phyloP scores from a whole-genome alignment of 2,797 vertebrate species.

The Cynopterus sphinx region DNA sequence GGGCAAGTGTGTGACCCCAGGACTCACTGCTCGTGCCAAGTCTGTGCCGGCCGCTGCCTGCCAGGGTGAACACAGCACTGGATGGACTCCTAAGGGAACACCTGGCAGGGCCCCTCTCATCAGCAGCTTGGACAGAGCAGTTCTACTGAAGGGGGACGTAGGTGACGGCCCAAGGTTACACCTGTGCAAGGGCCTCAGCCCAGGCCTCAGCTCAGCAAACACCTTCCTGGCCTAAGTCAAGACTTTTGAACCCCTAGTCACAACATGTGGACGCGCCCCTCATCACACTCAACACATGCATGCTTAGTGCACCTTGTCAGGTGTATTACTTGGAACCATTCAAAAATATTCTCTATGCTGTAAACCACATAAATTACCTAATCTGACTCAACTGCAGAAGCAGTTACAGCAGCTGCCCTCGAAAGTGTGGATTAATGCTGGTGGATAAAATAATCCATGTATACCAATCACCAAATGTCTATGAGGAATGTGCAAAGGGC shows the following conservation, averaged over 20 bases:
- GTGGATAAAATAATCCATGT: background rate
- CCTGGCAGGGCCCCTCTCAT: background rate
- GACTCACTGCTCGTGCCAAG: background rate
- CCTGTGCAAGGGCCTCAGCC: background rate
- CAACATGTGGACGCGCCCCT: fast-evolving
- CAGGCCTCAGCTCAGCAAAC: background rate
- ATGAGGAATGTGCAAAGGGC: background rate
- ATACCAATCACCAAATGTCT: background rate
- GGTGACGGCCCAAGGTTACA: background rate
- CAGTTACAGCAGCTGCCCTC: background rate
- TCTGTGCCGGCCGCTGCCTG: background rate
- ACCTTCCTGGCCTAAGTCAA: background rate
- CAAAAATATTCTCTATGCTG: background rate
- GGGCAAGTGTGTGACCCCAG: background rate
- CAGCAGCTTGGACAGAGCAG: background rate
- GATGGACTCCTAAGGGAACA: background rate
- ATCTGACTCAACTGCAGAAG: background rate
- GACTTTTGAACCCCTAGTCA: background rate
- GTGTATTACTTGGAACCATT: background rate
- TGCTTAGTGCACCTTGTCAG: background rate
- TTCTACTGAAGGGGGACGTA: background rate
- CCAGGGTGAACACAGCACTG: background rate
- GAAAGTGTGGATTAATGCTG: background rate
- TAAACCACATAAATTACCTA: background rate
- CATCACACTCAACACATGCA: fast-evolving